A percentile compares a stretch with the other conserved stretches of the same genome.
phyloP scores from a whole-genome alignment of 2,797 vertebrate genomes.

The Carcharodon carcharias region DNA sequence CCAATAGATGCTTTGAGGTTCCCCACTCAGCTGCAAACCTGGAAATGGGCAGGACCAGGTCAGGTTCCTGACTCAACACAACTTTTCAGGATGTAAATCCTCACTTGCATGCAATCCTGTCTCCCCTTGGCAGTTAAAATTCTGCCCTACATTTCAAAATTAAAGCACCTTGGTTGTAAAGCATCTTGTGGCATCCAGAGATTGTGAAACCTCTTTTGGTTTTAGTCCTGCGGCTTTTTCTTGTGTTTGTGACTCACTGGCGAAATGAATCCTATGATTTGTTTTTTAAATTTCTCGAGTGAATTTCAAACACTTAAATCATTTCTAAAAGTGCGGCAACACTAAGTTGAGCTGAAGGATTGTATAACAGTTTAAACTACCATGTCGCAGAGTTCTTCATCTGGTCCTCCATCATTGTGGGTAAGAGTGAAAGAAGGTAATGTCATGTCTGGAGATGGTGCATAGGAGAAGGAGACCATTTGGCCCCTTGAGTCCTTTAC shows the following conservation, averaged over 20 bases:
- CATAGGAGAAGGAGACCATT: neutral
- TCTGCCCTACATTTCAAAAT: neutral
- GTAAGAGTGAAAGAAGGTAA: neutral
- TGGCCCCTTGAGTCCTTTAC: neutral
- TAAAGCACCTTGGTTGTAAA: neutral
- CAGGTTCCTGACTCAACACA: no score
- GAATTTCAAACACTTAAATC: neutral
- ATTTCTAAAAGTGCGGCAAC: neutral
- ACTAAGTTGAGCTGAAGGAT: neutral
- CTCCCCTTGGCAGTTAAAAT: neutral
- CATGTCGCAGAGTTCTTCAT: neutral
- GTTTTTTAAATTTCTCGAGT: neutral
- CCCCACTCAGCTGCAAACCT: no score
- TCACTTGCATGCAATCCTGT: neutral
- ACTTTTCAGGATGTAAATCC: no score
- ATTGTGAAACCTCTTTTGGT: neutral
- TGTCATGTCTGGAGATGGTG: neutral
- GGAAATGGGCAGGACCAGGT: no score
- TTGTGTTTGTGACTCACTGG: neutral
- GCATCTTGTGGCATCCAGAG: neutral
- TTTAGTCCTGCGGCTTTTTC: neutral
- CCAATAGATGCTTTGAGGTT: no score
- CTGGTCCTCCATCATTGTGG: no score
- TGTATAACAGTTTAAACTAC: neutral
- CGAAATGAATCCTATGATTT: neutral